Percentiles rank a stretch among this genome's conserved stretches.
Conservation (phyloP, 2,797 vertebrate species). For the Hemitrygon akajei region DNA sequence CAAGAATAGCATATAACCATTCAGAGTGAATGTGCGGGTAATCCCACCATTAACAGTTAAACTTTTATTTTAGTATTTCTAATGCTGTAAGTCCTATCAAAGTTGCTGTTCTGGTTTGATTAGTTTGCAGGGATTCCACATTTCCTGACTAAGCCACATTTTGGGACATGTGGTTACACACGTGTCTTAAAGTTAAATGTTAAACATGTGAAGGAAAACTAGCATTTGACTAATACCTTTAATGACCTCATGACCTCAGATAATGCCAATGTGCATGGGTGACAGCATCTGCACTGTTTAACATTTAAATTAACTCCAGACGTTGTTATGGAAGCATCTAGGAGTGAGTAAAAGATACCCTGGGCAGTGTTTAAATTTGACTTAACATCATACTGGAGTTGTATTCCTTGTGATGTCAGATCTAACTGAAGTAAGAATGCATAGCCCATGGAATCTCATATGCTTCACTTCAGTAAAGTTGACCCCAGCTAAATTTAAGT, state of each 20-base stretch:
- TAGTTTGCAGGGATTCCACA: neutral
- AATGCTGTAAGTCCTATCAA: neutral
- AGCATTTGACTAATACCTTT: neutral
- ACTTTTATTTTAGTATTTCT: neutral
- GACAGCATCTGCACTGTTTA: slow-evolving; percentile 25
- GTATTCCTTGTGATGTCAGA: neutral
- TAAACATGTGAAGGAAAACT: slow-evolving; percentile 19
- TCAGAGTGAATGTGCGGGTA: neutral
- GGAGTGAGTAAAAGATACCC: neutral
- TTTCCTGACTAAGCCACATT: neutral
- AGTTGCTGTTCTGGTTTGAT: neutral
- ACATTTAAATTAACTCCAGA: slow-evolving; percentile 33
- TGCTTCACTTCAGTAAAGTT: slow-evolving; percentile 1
- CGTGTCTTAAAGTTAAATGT: slow-evolving; percentile 16
- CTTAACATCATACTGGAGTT: neutral
- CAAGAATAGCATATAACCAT: neutral
- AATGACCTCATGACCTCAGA: neutral
- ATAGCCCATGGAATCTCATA: neutral
- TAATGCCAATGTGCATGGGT: neutral
- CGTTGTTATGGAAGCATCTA: neutral
- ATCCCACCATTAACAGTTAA: neutral
- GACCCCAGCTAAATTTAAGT: neutral
- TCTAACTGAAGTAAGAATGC: neutral
- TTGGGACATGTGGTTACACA: neutral
- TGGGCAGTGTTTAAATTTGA: slow-evolving; percentile 19